Evolutionary conservation across 2,113 vertebrate species (phyloP), one percentile per base, ranked within the genome.

Genomic region (Perccottus glenii): DNA sequence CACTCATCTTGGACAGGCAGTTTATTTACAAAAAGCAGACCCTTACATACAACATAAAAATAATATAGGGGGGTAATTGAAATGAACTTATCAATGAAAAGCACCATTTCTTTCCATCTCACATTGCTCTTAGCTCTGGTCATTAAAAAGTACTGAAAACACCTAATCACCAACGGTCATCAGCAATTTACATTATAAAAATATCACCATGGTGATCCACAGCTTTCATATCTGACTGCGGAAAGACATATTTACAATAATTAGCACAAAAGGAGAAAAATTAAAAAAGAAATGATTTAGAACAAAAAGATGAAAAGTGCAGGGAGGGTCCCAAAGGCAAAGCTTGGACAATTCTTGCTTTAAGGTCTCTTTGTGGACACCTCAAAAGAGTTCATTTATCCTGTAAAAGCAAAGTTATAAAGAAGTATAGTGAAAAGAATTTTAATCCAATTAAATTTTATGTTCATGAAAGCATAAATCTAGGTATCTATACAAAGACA

Each of bases 351-450:
- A 62, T 70, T 86, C 71, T 58, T 78, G 76, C 68, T 78, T 83
- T 77, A 81, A 66, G 77, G 74, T 75, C 85, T 90, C 90, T 95
- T 96, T 92, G 95, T 93, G 89, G 94, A 94, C 80, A 96, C 94
- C 89, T 96, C 92, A 90, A 94, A 94, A 84, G 94, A 92, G 88
- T 66, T 83, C 64, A 79, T 79, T 87, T 94, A 85, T 96, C 95
- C 96, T 98, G 94, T 83, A 83, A 88, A 88, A 65, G 84, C 60
- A 83, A 91, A 45, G 92, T 66, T 57, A 48, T 66, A 63, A 3
- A 0, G 7, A 33, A 44, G 36, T 40, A 1, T 38, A 12, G 14
- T 44, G 1, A 45, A 9, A 11, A 46, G 11, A n/a, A 40, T 42
- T 4, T 10, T 4, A 27, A 2, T 5, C 14, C 1, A 44, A 36